A percentile compares a stretch with the other conserved stretches of the same genome.
These are phyloP conservation scores for Kryptolebias ocellatus DNA, from an alignment of 2,797 vertebrate species.

Conservation along the genomic window DNA sequence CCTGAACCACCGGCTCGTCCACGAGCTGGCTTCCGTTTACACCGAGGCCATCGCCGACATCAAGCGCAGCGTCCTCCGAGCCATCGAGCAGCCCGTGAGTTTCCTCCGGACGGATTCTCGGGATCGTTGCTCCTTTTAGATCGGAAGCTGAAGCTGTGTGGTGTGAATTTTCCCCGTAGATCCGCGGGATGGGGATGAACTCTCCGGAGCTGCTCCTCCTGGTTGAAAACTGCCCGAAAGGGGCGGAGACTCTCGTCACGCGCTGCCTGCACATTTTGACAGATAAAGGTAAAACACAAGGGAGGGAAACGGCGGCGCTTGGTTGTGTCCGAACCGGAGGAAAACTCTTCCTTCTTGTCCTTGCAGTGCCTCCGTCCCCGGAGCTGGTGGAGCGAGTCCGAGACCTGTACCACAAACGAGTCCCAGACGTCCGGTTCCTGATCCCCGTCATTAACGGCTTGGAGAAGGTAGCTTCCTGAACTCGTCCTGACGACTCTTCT, in stretches of 20 bases:
- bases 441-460: slow-evolving; percentile 95
- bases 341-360: background rate
- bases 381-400: slow-evolving; percentile 95
- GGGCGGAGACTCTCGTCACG: slow-evolving; percentile 92
- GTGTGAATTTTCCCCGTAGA: slow-evolving; percentile 70
- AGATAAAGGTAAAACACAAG: slow-evolving; percentile 87
- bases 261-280: slow-evolving; percentile 95
- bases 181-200: slow-evolving; percentile 97
- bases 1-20: slow-evolving; percentile 93
- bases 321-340: background rate
- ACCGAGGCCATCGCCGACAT: slow-evolving; percentile 97
- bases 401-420: slow-evolving; percentile 94
- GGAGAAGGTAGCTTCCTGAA: slow-evolving; percentile 85
- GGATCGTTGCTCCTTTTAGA: no score
- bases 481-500: no score
- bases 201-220: slow-evolving; percentile 92
- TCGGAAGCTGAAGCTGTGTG: no score
- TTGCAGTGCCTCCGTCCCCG: slow-evolving; percentile 90
- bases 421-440: slow-evolving; percentile 93
- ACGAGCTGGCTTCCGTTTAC: slow-evolving; percentile 93
- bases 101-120: background rate
- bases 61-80: slow-evolving; percentile 92
- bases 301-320: no score
- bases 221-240: slow-evolving; percentile 96
- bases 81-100: slow-evolving; percentile 93